Conservation (phyloP, 2,113 vertebrate genomes). For the Anoplopoma fimbria region DNA sequence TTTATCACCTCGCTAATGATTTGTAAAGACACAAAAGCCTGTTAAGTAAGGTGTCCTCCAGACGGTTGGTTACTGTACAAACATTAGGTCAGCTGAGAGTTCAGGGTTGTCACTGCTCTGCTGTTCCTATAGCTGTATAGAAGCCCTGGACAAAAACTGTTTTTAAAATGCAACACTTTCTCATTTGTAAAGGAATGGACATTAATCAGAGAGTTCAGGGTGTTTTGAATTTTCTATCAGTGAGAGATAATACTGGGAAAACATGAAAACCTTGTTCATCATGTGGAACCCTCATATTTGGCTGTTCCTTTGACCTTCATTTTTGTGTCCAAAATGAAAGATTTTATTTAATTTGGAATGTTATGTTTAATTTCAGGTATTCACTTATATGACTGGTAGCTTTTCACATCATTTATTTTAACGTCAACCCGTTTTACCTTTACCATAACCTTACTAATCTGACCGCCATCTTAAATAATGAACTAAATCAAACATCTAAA, state of each 20-base stretch:
- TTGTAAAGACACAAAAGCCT: slow-evolving; percentile 40
- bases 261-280: slow-evolving; percentile 13
- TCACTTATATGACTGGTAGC: background rate
- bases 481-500: background rate
- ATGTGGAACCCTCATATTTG: background rate
- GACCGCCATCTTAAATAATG: background rate
- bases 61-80: slow-evolving; percentile 18
- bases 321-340: background rate
- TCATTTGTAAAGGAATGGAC: slow-evolving; percentile 12
- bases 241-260: slow-evolving; percentile 2
- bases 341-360: background rate
- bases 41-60: slow-evolving; percentile 27
- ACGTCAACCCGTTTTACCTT: too few relatives aligned
- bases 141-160: slow-evolving; percentile 20
- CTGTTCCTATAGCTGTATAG: background rate
- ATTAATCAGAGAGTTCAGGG: slow-evolving; percentile 29
- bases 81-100: slow-evolving; percentile 5
- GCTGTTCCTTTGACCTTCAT: background rate
- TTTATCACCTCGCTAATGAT: slow-evolving; percentile 11
- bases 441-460: background rate
- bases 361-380: background rate
- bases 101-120: background rate
- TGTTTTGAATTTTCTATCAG: slow-evolving; percentile 14
- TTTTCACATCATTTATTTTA: background rate
- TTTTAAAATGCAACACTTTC: background rate